Evolutionary conservation across 2,797 vertebrate species (phyloP), one percentile per base, ranked within the genome.

Genomic region (Thaleichthys pacificus): DNA sequence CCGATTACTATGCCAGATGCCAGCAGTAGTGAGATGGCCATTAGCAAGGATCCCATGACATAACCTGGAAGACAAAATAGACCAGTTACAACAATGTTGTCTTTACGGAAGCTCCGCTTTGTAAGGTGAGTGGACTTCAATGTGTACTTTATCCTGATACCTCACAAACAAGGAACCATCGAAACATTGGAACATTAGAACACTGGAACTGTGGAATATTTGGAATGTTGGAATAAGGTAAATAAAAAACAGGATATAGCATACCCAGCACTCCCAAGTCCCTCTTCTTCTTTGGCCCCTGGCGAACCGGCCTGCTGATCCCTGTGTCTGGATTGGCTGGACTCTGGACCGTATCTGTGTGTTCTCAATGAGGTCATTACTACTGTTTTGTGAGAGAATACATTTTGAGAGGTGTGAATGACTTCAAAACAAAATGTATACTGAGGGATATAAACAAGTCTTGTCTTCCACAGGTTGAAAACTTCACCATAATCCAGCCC

Each of bases 191-290:
- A 47, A 47, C 9, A 47, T 12, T 14, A 47, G 42, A 47, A 47
- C 42, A 47, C 42, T 47, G 42, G 42, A 47, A 47, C 42, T 12
- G 42, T 47, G 42, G 42, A 11, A 47, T 38, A 38, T 9, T 38
- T 38, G 35, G 35, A 9, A 38, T 42, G 14, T 12, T 42, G 38
- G 38, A 47, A 47, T 47, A 47, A 47, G 3, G 14, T 21, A 28
- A 17, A 51, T 5, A 4, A n/a, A n/a, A 24, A 57, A 4, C 28
- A n/a, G 3, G 51, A 26, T 12, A 69, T 70, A 26, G 26, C 26
- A 2, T 26, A 93, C 92, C 93, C 82, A 94, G 72, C 3, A 83
- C 91, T 69, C 94, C 94, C 0, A 94, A 85, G 75, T 95, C 93
- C 78, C 93, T 93, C 77, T 94, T 95, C 61, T 91, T 90, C 35